Percentiles rank a stretch among this genome's conserved stretches.
Conservation (phyloP, 2,888 invertebrate genomes). For the Unio pictorum region DNA sequence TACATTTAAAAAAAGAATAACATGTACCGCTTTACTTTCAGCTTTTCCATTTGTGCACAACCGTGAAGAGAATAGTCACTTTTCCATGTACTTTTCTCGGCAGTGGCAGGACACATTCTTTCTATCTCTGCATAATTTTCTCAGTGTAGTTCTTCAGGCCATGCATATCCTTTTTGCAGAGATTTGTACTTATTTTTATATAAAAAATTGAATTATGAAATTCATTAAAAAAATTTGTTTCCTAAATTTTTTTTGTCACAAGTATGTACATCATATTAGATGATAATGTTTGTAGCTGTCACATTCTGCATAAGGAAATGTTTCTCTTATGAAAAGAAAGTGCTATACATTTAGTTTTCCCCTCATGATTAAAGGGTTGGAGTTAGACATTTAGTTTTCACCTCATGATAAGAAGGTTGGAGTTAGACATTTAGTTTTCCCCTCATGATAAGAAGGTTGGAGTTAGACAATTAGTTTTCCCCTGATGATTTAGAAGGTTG, state of each 20-base stretch:
- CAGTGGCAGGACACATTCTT: constrained; percentile 96
- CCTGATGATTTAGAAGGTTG: too few relatives aligned
- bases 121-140: constrained; percentile 91
- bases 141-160: constrained; percentile 86
- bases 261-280: background rate
- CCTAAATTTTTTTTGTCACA: background rate
- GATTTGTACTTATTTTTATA: background rate
- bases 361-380: too few relatives aligned
- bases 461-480: too few relatives aligned
- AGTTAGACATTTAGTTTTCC: too few relatives aligned
- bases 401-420: too few relatives aligned
- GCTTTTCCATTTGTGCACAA: constrained; percentile 92
- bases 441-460: too few relatives aligned
- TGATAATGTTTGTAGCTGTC: background rate
- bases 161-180: constrained; percentile 67
- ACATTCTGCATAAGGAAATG: background rate
- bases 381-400: too few relatives aligned
- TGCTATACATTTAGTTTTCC: too few relatives aligned
- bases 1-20: too few relatives aligned
- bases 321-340: too few relatives aligned
- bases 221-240: background rate
- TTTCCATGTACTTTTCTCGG: constrained; percentile 89
- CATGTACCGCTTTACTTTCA: constrained; percentile 69
- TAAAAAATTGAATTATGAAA: background rate
- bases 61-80: constrained; percentile 91